Evolutionary conservation across 2,113 vertebrate species (phyloP).

Genomic region (Chlorocebus sabaeus): DNA sequence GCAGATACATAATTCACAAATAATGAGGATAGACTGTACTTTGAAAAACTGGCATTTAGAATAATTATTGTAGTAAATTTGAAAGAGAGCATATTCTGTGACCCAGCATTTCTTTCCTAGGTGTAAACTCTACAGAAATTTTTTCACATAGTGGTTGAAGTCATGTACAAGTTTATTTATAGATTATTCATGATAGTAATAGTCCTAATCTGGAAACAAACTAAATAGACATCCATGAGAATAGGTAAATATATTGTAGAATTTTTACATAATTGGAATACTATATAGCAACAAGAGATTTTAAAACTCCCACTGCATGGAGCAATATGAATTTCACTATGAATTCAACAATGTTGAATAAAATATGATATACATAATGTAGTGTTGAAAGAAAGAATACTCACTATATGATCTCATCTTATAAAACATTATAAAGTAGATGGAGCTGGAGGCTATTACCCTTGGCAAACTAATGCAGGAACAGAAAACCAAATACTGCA

Average conservation of each 20-base stretch:
- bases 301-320: neutral
- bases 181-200: neutral
- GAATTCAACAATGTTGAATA: neutral
- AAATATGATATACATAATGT: neutral
- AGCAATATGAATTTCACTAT: neutral
- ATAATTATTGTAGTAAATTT: neutral
- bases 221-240: neutral
- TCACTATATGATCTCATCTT: neutral
- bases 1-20: neutral
- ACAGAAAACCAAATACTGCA: too few relatives aligned
- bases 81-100: neutral
- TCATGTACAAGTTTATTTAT: neutral
- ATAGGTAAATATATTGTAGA: neutral
- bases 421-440: neutral
- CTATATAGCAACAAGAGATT: neutral
- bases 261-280: neutral
- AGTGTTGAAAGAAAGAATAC: neutral
- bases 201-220: neutral
- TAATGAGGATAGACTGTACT: neutral
- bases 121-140: neutral
- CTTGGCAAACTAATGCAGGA: too few relatives aligned
- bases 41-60: neutral
- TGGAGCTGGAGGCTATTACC: too few relatives aligned
- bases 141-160: neutral
- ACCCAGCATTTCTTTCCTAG: neutral